Percentiles rank a stretch among this genome's conserved stretches.
Conservation (phyloP, 2,888 invertebrate species). For the Ormia ochracea region DNA sequence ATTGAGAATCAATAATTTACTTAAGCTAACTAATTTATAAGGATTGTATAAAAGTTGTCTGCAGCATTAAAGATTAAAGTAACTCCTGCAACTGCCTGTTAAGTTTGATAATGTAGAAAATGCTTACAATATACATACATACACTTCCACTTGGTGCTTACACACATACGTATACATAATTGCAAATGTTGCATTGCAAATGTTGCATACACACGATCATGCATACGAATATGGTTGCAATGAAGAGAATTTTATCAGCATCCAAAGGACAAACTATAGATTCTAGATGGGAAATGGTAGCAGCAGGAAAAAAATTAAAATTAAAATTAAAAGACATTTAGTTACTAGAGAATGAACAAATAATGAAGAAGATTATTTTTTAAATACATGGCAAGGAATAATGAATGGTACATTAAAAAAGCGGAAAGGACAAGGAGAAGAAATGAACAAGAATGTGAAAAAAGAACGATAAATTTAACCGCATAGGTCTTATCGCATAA, state of each 20-base stretch:
- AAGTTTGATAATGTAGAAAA: neutral
- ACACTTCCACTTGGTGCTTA: neutral
- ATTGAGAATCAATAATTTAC: no score
- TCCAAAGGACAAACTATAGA: constrained; percentile 28
- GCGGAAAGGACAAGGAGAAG: constrained; percentile 15
- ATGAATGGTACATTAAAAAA: constrained; percentile 49
- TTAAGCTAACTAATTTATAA: no score
- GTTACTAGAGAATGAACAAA: constrained; percentile 58
- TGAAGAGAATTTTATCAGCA: constrained; percentile 31
- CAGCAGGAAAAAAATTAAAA: constrained; percentile 19
- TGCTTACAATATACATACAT: neutral
- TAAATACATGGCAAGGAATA: constrained; percentile 52
- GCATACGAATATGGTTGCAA: neutral
- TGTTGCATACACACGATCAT: neutral
- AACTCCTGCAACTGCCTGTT: neutral
- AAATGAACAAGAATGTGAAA: constrained; percentile 20
- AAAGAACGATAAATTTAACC: constrained; percentile 43
- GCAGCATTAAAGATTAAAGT: neutral
- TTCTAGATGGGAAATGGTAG: constrained; percentile 10
- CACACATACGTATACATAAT: no score
- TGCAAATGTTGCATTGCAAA: no score
- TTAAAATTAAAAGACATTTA: constrained; percentile 59
- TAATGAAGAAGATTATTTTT: constrained; percentile 60
- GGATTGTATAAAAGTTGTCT: no score
- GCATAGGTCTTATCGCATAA: constrained; percentile 50